Evolutionary conservation across 2,113 vertebrate species (phyloP).

Genomic region (Hemicordylus capensis): DNA sequence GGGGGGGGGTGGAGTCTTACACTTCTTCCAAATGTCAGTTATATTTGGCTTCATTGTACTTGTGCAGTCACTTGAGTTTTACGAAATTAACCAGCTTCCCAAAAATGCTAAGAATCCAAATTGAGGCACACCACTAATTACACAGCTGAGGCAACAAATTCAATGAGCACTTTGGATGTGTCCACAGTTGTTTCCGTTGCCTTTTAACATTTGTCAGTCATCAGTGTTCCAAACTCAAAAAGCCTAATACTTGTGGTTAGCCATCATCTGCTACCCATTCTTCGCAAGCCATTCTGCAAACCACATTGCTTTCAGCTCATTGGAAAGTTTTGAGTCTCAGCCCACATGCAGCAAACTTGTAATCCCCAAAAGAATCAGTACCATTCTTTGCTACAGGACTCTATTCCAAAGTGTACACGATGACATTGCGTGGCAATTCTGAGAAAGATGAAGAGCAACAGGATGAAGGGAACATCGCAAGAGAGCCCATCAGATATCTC

Average conservation of each 20-base stretch:
- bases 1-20: not conserved
- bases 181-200: constrained; percentile 43
- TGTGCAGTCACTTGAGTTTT: constrained; percentile 11
- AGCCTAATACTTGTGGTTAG: constrained; percentile 52
- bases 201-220: constrained; percentile 51
- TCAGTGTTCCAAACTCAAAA: constrained; percentile 47
- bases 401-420: constrained; percentile 22
- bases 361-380: constrained; percentile 31
- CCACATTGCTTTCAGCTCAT: constrained; percentile 13
- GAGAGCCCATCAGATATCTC: not conserved
- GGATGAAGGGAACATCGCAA: constrained; percentile 21
- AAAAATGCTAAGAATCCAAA: constrained; percentile 56
- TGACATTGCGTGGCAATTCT: constrained; percentile 30
- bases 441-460: constrained; percentile 51
- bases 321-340: constrained; percentile 38
- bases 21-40: constrained; percentile 18
- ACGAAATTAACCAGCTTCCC: constrained; percentile 43
- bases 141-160: constrained; percentile 61
- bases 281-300: constrained; percentile 62
- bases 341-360: constrained; percentile 37
- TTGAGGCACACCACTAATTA: constrained; percentile 62
- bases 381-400: constrained; percentile 41
- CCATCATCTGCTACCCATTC: constrained; percentile 54
- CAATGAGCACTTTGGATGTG: constrained; percentile 40
- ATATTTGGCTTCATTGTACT: constrained; percentile 7